Base-by-base conservation (phyloP, 2,888 invertebrate species). In the Eueremaeus valkanovi region DNA sequence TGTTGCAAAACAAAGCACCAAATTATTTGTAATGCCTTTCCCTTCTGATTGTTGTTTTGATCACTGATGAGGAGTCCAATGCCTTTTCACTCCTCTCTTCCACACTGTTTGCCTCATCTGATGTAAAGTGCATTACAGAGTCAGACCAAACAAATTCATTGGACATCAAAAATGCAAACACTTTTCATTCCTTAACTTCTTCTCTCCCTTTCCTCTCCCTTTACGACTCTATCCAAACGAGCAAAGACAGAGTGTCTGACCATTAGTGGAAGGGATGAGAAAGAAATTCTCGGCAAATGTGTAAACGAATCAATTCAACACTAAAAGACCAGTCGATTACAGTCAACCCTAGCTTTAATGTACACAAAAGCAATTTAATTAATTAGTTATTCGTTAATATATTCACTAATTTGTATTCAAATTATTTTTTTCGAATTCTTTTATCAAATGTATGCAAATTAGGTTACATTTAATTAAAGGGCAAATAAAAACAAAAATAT, bases 91-190 rank as follows among this genome's bases (percentile, higher is more conserved):
- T 51, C n/a, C 51, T n/a, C 51, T 6, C 51, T 51, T 18, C 21
- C 8, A 16, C 51, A 9, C 36, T 36, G 9, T 45, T 16, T 45
- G 16, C 18, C 11, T 45, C 2, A 6, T 16, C 45, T 45, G 18
- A 45, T 6, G 18, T 16, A 6, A 45, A 45, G 16, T 13, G 45
- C 45, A 45, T 45, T 45, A 45, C 3, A 18, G 18, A 8, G 3
- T 11, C 6, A 45, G 16, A 45, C 9, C 9, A 45, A 45, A 45
- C n/a, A 51, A 51, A 51, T 51, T 51, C 51, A 51, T 51, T 24
- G 51, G 24, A 51, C 51, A 51, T 51, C 51, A 51, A 51, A 51
- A 51, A 51, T 51, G 51, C 51, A 51, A 51, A 51, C 21, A n/a
- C 51, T 51, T 45, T 45, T n/a, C 16, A 21, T 8, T 24, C 6